Evolutionary conservation across 2,888 invertebrate species (phyloP).

Genomic region (Epicampocera succincta): DNA sequence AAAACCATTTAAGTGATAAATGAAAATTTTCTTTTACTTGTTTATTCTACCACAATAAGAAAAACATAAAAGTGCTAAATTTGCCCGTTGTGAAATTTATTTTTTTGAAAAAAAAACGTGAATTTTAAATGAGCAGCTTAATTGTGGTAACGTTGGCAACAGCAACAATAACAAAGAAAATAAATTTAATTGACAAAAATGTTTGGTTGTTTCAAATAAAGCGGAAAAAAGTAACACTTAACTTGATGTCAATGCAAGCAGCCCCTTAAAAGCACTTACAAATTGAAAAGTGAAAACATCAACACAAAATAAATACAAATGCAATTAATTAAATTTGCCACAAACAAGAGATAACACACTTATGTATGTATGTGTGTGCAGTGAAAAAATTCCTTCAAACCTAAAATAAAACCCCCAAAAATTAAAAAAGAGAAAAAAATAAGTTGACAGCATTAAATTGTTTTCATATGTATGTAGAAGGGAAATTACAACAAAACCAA

Average conservation of each 20-base stretch:
- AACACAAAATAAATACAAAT: not conserved
- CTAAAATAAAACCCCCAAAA: too few species aligned
- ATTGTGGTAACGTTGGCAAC: conserved; percentile 27
- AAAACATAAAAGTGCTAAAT: conserved; percentile 16
- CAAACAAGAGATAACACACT: not conserved
- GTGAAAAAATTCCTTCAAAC: not conserved
- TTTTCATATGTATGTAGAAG: not conserved
- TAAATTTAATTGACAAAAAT: conserved; percentile 20
- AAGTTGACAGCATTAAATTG: conserved; percentile 33
- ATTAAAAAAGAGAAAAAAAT: conserved; percentile 2
- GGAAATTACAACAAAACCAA: conserved; percentile 16
- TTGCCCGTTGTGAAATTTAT: conserved; percentile 44
- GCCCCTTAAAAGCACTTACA: not conserved
- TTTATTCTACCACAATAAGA: not conserved
- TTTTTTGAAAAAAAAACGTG: conserved; percentile 24
- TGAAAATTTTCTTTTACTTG: conserved; percentile 23
- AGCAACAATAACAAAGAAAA: conserved; percentile 10
- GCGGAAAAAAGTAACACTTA: not conserved
- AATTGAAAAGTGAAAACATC: not conserved
- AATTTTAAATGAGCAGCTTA: conserved; percentile 19
- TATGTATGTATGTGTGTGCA: too few species aligned
- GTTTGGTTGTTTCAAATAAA: conserved; percentile 21
- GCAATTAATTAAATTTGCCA: not conserved
- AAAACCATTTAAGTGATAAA: conserved; percentile 23
- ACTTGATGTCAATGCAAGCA: conserved; percentile 3